Conservation (phyloP, 2,888 invertebrate species). For the Leucophenga montana region DNA sequence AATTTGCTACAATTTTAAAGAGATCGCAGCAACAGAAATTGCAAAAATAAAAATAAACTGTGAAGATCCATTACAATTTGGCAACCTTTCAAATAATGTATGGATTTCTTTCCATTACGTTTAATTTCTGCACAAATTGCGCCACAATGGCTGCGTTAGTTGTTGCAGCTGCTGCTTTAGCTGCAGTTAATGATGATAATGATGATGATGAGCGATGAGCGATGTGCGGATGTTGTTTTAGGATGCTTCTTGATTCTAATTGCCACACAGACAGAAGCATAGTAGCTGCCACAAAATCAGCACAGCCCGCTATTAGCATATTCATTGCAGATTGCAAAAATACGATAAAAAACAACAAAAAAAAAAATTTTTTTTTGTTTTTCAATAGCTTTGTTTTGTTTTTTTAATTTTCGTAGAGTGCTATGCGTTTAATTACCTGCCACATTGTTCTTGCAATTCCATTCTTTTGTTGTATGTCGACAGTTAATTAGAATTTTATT, state of each 20-base stretch:
- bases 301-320: conserved; percentile 52
- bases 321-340: conserved; percentile 53
- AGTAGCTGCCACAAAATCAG: background rate
- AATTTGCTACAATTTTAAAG: conserved; percentile 57
- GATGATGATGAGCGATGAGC: conserved; percentile 32
- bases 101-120: conserved; percentile 45
- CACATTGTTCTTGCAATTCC: conserved; percentile 31
- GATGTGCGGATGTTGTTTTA: conserved; percentile 50
- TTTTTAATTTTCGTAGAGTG: conserved; percentile 20
- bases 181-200: conserved; percentile 28
- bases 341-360: conserved; percentile 56
- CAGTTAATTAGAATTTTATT: conserved; percentile 60
- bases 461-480: conserved; percentile 10
- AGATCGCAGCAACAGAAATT: background rate
- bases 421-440: conserved; percentile 44
- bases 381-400: conserved; percentile 33
- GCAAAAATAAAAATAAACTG: too few species aligned
- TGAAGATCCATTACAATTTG: conserved; percentile 48
- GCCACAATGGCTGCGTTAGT: conserved; percentile 38
- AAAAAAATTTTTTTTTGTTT: conserved; percentile 48
- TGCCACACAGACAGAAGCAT: background rate
- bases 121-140: background rate
- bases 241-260: conserved; percentile 13
- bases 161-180: conserved; percentile 31
- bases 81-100: conserved; percentile 59